A percentile compares a stretch with the other conserved stretches of the same genome.
Conservation (phyloP, 2,113 vertebrate species). For the Urocitellus parryii region DNA sequence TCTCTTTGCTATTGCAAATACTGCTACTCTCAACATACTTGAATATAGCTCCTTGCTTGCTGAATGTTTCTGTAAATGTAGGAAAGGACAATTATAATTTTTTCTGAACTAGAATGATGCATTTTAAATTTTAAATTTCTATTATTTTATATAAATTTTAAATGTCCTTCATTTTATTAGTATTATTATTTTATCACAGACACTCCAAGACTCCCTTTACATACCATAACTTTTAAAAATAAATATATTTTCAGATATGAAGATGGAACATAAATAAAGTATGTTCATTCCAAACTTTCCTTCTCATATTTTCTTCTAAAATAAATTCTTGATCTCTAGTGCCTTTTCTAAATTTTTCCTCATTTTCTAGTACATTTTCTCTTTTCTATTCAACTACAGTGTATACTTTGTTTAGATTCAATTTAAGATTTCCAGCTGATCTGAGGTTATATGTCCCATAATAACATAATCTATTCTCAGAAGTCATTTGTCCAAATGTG, state of each 20-base stretch:
- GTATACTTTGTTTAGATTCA: neutral
- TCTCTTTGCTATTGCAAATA: neutral
- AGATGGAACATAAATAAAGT: neutral
- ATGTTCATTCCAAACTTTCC: neutral
- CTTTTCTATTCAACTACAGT: neutral
- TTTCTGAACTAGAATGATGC: neutral
- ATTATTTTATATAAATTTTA: neutral
- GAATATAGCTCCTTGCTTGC: neutral
- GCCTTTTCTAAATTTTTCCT: neutral
- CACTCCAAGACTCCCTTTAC: neutral
- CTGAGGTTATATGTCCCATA: neutral
- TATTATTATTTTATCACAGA: neutral
- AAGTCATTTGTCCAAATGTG: neutral
- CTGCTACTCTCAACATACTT: neutral
- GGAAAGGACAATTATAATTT: neutral
- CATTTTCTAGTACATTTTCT: neutral
- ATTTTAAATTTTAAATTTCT: neutral
- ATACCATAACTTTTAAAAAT: neutral
- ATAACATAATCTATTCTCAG: neutral
- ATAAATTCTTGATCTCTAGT: neutral
- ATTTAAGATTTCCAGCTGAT: neutral
- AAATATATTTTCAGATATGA: neutral
- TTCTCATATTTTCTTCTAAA: neutral
- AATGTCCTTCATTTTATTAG: neutral
- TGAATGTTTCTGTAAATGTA: neutral